Evolutionary conservation across 2,888 invertebrate genomes (phyloP).

Genomic region (Zygaena filipendulae): DNA sequence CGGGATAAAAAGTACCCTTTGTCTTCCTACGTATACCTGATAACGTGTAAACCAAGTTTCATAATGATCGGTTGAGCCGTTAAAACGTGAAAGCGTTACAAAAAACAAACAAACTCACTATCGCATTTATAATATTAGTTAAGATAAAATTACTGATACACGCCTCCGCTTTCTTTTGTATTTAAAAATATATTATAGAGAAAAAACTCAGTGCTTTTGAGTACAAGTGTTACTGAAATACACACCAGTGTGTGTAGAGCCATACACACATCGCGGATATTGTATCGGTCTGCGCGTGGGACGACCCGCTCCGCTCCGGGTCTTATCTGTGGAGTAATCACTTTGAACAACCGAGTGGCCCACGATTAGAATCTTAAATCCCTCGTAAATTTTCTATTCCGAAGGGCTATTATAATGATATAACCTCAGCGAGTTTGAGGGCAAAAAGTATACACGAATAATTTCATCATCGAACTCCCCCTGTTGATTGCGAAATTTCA

Average conservation of each 20-base stretch:
- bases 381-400: slow-evolving; percentile 62
- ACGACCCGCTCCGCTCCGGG: slow-evolving; percentile 41
- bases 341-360: slow-evolving; percentile 63
- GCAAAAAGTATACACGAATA: slow-evolving; percentile 62
- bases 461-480: slow-evolving; percentile 61
- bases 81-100: too few relatives aligned
- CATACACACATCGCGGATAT: slow-evolving; percentile 20
- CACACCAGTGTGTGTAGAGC: not conserved
- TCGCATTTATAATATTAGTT: too few relatives aligned
- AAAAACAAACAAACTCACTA: too few relatives aligned
- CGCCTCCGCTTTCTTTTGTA: too few relatives aligned
- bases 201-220: not conserved
- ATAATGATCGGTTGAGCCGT: too few relatives aligned
- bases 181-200: too few relatives aligned
- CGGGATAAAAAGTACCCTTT: too few relatives aligned
- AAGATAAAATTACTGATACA: too few relatives aligned
- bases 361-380: slow-evolving; percentile 62
- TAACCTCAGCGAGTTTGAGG: slow-evolving; percentile 44
- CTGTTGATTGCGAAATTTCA: slow-evolving; percentile 67
- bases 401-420: slow-evolving; percentile 50
- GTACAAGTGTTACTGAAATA: not conserved
- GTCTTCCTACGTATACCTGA: too few relatives aligned
- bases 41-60: too few relatives aligned
- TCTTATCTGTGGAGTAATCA: slow-evolving; percentile 59
- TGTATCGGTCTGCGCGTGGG: slow-evolving; percentile 40